These are phyloP conservation scores for Phenacoccus solenopsis DNA, from an alignment of 1,140 invertebrate genomes.

Conservation along the genomic window DNA sequence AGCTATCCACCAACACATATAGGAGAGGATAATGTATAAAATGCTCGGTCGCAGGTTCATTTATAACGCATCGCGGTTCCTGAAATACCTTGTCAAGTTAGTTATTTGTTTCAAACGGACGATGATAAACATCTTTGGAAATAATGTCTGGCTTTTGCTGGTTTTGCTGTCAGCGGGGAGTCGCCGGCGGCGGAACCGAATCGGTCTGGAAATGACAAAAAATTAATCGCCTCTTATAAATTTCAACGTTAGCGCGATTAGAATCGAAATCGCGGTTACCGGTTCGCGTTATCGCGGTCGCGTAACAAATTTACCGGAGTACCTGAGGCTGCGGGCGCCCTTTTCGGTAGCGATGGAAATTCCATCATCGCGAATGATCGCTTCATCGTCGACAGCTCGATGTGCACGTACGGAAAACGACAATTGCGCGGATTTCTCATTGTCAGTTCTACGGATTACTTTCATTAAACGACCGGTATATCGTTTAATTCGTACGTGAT, in stretches of 20 bases:
- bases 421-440: too few species aligned
- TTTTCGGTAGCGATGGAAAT: too few species aligned
- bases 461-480: not conserved
- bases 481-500: slow-evolving; percentile 8
- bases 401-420: too few species aligned
- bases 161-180: not conserved
- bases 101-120: not conserved
- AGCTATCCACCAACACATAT: not conserved
- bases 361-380: too few species aligned
- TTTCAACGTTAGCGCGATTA: too few species aligned
- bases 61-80: not conserved
- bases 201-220: not conserved
- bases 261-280: too few species aligned
- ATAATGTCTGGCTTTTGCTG: slow-evolving; percentile 8
- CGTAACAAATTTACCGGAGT: too few species aligned
- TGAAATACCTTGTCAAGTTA: not conserved
- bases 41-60: not conserved
- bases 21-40: not conserved
- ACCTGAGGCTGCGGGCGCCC: too few species aligned
- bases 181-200: not conserved
- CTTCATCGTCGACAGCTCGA: too few species aligned
- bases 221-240: slow-evolving; percentile 11
- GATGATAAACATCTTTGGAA: slow-evolving; percentile 5
- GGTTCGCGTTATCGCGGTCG: too few species aligned
- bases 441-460: too few species aligned